Percentiles rank a stretch among this genome's conserved stretches.
These are phyloP conservation scores for Melanerpes formicivorus DNA, from an alignment of 2,113 vertebrate genomes.

Conservation along the genomic window DNA sequence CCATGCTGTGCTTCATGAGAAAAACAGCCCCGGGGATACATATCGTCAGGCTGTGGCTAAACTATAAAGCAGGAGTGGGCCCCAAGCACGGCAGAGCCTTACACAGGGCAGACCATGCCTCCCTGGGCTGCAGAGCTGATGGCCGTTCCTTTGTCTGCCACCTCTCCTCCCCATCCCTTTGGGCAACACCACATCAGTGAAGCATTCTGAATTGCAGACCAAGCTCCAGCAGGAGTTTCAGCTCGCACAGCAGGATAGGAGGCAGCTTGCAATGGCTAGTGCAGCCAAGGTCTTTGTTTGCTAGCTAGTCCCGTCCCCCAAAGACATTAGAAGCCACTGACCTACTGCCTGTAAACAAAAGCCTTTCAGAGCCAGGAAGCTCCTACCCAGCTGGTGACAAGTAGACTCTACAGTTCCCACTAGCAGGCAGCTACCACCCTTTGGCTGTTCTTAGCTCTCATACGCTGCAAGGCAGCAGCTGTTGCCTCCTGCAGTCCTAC, in stretches of 20 bases:
- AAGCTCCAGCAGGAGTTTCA: constrained; percentile 53
- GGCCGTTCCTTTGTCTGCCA: not conserved
- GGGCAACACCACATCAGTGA: constrained; percentile 62
- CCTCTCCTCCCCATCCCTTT: constrained; percentile 13
- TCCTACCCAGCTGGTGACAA: constrained; percentile 42
- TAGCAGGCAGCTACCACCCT: constrained; percentile 21
- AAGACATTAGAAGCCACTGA: constrained; percentile 51
- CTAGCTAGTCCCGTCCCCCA: constrained; percentile 25
- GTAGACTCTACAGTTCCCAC: constrained; percentile 2
- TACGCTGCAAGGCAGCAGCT: not conserved
- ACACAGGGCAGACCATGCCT: not conserved
- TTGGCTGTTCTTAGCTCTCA: not conserved
- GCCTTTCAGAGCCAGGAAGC: constrained; percentile 50
- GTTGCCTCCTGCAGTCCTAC: not conserved
- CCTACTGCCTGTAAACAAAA: constrained; percentile 63
- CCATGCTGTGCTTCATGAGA: rapidly evolving
- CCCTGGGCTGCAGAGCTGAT: not conserved
- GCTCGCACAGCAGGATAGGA: constrained; percentile 21
- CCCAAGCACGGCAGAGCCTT: not conserved
- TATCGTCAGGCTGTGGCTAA: not conserved
- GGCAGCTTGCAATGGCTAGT: constrained; percentile 15
- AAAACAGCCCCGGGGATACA: constrained; percentile 10
- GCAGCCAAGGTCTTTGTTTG: constrained; percentile 62
- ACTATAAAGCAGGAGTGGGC: not conserved
- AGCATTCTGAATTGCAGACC: constrained; percentile 45